A percentile compares a stretch with the other conserved stretches of the same genome.
phyloP scores from a whole-genome alignment of 2,113 vertebrate genomes.

The Leptocoma aspasia region DNA sequence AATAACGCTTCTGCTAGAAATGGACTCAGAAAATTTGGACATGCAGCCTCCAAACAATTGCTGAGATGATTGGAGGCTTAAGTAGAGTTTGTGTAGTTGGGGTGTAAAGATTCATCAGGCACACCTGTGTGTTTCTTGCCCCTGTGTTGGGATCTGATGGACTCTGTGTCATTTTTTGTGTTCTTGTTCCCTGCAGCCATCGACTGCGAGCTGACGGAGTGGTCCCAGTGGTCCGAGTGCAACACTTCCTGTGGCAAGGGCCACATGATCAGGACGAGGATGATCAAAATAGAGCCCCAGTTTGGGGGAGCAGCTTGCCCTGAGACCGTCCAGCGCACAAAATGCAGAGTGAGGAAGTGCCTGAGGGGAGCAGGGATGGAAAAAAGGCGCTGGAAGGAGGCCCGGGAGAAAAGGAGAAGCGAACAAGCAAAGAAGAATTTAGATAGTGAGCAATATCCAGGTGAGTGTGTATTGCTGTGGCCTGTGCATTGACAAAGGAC shows the following conservation, averaged over 20 bases:
- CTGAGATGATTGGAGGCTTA: not conserved
- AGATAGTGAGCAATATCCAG: conserved; percentile 83
- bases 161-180: not conserved
- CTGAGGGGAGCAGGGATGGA: conserved; percentile 82
- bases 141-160: not conserved
- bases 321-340: conserved; percentile 90
- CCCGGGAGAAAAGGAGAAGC: conserved; percentile 86
- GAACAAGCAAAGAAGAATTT: conserved; percentile 80
- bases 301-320: conserved; percentile 89
- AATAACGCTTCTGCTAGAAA: not conserved
- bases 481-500: too few relatives aligned
- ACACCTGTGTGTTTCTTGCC: not conserved
- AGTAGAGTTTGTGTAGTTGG: not conserved
- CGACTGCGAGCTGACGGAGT: conserved; percentile 88
- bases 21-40: not conserved
- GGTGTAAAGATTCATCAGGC: not conserved
- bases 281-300: conserved; percentile 90
- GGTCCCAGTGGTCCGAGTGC: conserved; percentile 97
- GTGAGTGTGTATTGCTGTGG: too few relatives aligned
- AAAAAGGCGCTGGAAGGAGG: conserved; percentile 89
- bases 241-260: conserved; percentile 98
- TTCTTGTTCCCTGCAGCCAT: conserved; percentile 73
- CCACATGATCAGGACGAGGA: conserved; percentile 90
- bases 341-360: conserved; percentile 92
- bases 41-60: not conserved